These are phyloP conservation scores for Microchrysa polita DNA, from an alignment of 2,888 invertebrate species.

Conservation along the genomic window DNA sequence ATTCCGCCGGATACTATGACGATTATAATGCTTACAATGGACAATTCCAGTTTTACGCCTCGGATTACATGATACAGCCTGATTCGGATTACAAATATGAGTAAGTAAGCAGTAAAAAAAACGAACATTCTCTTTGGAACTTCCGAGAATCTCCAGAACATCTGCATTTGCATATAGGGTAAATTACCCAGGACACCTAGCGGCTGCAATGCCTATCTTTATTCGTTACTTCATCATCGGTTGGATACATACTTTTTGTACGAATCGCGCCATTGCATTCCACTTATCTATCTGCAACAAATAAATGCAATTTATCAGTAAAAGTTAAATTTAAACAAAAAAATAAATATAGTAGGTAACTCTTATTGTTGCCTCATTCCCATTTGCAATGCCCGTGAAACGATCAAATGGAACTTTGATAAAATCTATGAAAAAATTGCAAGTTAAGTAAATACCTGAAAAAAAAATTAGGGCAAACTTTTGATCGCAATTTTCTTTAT, in stretches of 20 bases:
- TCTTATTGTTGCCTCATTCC: neutral
- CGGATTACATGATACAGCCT: slow-evolving; percentile 31
- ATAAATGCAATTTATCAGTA: slow-evolving; percentile 3
- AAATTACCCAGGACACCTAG: too few relatives aligned
- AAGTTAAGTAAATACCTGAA: neutral
- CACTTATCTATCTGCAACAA: neutral
- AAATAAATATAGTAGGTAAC: too few relatives aligned
- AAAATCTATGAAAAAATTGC: neutral
- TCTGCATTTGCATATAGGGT: too few relatives aligned
- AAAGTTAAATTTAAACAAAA: too few relatives aligned
- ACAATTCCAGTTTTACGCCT: slow-evolving; percentile 40
- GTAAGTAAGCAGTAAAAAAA: too few relatives aligned
- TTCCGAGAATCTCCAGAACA: neutral
- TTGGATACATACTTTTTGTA: too few relatives aligned
- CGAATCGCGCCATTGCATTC: too few relatives aligned
- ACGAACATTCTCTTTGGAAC: too few relatives aligned
- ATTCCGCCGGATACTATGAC: slow-evolving; percentile 34
- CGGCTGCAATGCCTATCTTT: too few relatives aligned
- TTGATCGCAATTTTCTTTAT: neutral
- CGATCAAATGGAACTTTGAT: slow-evolving; percentile 4
- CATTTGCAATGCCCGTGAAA: neutral
- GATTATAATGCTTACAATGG: slow-evolving; percentile 32
- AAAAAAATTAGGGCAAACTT: neutral
- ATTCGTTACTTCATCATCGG: too few relatives aligned
- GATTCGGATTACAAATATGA: slow-evolving; percentile 46